Percentiles rank a stretch among this genome's conserved stretches.
Evolutionary conservation across 1,140 invertebrate species (phyloP).

Genomic region (Lordiphosa collinella): DNA sequence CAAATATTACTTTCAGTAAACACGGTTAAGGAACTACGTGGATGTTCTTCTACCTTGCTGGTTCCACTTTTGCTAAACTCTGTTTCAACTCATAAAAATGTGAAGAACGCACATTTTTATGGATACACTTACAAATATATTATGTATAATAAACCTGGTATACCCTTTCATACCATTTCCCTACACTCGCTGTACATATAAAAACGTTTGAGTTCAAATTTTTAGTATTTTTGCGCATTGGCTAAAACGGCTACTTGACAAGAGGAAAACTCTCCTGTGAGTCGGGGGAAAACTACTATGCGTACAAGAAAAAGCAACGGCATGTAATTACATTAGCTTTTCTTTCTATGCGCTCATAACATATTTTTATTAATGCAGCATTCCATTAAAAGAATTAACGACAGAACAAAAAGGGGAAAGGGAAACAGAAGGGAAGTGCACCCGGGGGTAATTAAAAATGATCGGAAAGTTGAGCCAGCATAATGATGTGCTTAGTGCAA

Average conservation of each 20-base stretch:
- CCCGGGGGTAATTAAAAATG: slow-evolving; percentile 60
- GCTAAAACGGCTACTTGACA: slow-evolving; percentile 6
- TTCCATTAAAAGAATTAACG: slow-evolving; percentile 65
- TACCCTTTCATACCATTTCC: not conserved
- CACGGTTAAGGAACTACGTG: no score
- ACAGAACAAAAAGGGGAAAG: slow-evolving; percentile 7
- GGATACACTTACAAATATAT: no score
- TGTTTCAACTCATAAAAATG: no score
- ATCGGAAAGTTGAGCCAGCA: slow-evolving; percentile 48
- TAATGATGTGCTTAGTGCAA: slow-evolving; percentile 57
- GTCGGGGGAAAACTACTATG: not conserved
- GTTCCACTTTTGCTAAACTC: no score
- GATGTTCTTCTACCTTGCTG: no score
- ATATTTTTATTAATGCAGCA: slow-evolving; percentile 64
- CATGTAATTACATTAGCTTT: slow-evolving; percentile 69
- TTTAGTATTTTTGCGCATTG: slow-evolving; percentile 28
- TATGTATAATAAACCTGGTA: no score
- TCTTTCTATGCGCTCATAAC: slow-evolving; percentile 67
- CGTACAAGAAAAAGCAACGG: slow-evolving; percentile 40
- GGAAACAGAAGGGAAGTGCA: slow-evolving; percentile 5
- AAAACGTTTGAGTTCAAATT: slow-evolving; percentile 49
- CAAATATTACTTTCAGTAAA: no score
- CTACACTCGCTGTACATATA: not conserved
- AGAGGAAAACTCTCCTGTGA: slow-evolving; percentile 16
- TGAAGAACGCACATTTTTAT: no score